A percentile compares a stretch with the other conserved stretches of the same genome.
phyloP scores from a whole-genome alignment of 2,888 invertebrate genomes.

The Venusia cambrica region DNA sequence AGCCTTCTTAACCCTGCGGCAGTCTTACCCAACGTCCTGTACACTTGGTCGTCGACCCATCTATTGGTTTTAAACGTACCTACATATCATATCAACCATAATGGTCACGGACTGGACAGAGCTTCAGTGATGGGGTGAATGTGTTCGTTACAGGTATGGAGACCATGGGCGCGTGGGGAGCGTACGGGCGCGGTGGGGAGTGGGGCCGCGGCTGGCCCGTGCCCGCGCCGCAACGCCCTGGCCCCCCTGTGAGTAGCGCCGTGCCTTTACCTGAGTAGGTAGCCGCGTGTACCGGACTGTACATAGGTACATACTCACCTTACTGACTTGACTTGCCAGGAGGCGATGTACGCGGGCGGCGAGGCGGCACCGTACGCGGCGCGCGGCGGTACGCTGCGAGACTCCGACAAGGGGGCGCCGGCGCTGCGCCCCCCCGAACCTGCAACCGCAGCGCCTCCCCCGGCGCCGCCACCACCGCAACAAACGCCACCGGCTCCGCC shows the following conservation, averaged over 20 bases:
- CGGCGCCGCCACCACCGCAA: slow-evolving; percentile 12
- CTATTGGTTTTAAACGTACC: no score
- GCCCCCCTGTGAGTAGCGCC: slow-evolving; percentile 40
- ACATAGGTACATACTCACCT: no score
- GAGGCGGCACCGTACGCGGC: slow-evolving; percentile 50
- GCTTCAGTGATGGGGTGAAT: no score
- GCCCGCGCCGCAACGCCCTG: slow-evolving; percentile 47
- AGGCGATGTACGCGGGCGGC: slow-evolving; percentile 50
- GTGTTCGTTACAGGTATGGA: slow-evolving; percentile 38
- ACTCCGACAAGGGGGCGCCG: slow-evolving; percentile 57
- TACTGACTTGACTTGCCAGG: no score
- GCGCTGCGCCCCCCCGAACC: slow-evolving; percentile 19
- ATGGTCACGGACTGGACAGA: no score
- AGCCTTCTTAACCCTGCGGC: no score
- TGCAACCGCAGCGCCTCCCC: slow-evolving; percentile 18
- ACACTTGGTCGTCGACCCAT: no score
- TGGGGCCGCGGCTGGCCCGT: slow-evolving; percentile 62
- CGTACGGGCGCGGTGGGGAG: slow-evolving; percentile 25
- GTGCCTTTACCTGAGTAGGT: no score
- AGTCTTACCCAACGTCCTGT: no score
- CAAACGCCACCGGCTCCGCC: slow-evolving; percentile 20
- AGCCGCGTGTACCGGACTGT: no score
- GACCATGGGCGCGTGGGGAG: slow-evolving; percentile 28
- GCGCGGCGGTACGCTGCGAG: slow-evolving; percentile 56
- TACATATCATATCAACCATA: no score